Evolutionary conservation across 2,888 invertebrate genomes (phyloP), one percentile per base, ranked within the genome.

Genomic region (Sinopyrophorus schimmeli): DNA sequence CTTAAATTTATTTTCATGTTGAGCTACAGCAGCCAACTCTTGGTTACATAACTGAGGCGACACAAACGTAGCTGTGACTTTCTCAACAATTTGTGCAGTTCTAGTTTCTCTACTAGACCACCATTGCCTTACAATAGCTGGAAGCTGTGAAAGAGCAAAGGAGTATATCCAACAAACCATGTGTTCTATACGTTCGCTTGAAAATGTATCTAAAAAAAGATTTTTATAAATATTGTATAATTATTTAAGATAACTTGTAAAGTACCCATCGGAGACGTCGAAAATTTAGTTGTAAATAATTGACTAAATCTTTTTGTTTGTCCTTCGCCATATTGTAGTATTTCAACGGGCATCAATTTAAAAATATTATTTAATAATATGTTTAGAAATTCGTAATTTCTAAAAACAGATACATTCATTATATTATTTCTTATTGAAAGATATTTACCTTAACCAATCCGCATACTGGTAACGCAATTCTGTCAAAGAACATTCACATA

Each of bases 111-210:
- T 76, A 15, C 77, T 76, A 41, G 80, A 82, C 84, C 86, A 89
- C 91, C 88, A 92, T 69, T 83, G 83, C 38, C 89, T 78, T 15
- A 86, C 85, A 37, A 86, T 75, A 18, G 87, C 87, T 35, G 86
- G 89, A 54, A 89, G 76, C 64, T 80, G 80, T 43, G 80, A 76
- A 43, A 87, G 67, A 39, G 82, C 78, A 54, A 78, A 77, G 17
- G 78, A 77, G 65, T 84, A 90, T 58, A 87, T 76, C 76, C 81
- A 82, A 67, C 86, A 86, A 9, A 79, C 81, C 58, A 82, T 68
- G 48, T 78, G 75, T 61, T 77, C 76, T 14, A 81, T 66, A 55
- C 74, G 72, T 43, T 71, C 69, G 50, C 74, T 74, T 4, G 63
- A 65, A 40, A 60, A 66, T 16, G 59, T 43, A 40, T 61, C 68